Evolutionary conservation across 2,113 vertebrate genomes (phyloP), one percentile per base, ranked within the genome.

Genomic region (Pseudorhombus dupliciocellatus): DNA sequence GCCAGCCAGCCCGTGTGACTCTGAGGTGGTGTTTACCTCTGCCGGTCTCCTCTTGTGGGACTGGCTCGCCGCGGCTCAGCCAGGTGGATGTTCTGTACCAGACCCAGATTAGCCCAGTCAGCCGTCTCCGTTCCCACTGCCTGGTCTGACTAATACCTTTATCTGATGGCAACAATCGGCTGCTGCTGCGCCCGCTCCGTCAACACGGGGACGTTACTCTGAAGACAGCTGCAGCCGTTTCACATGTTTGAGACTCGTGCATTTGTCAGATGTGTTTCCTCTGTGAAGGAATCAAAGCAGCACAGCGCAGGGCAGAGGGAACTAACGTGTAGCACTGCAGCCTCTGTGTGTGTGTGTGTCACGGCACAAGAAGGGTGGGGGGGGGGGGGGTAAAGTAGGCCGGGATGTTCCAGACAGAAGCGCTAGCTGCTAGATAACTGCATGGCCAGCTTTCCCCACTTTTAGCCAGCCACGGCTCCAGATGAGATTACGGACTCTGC

Each of bases 321-420:
- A 18, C 42, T 18, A 46, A 46, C 42, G 7, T 46, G 42, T 46
- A 46, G 18, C 42, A 46, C 42, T 46, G 42, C 16, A 20, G 42
- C 15, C 42, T 46, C 16, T 31, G 60, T 66, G 64, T 70, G 44
- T n/a, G 46, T 50, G 46, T 50, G 7, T 75, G 68, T 65, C 7
- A 50, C 63, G 67, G 81, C 66, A 77, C 70, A 25, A 66, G 59
- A 57, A 80, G 79, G 79, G 44, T 76, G 70, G 58, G 67, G 74
- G 76, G 79, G 44, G 79, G 70, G 58, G 67, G 74, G 76, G 84
- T 92, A 89, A 95, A 94, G 80, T 92, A 94, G 93, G 90, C 88
- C 94, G 90, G 90, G 92, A 92, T 95, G 92, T 94, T 93, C 92
- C 90, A 91, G 90, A 88, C 86, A 83, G 85, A 81, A 85, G 87